Base-by-base conservation (phyloP, 2,113 vertebrate genomes). In the Sinocyclocheilus grahami region DNA sequence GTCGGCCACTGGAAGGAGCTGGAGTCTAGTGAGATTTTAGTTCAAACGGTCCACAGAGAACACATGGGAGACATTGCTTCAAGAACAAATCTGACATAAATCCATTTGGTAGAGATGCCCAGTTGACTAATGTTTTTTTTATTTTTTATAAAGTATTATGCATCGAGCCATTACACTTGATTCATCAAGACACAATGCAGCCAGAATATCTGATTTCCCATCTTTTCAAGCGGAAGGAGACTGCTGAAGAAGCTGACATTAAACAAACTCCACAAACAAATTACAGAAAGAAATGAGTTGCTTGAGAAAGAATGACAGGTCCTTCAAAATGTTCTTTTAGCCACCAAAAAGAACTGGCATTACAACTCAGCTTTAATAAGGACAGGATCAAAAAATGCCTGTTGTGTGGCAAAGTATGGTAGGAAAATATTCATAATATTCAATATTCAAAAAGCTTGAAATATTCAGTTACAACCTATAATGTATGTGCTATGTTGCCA, bases 21-120 rank as follows among this genome's bases (percentile, higher is more conserved):
- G 78, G 55, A 79, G 62, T 71, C 81, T 82, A 22, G n/a, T 51
- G 63, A 82, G 67, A 72, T 58, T 83, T 83, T 58, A 83, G 48
- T 74, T 83, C 65, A 83, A 83, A 83, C 20, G 30, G 67, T 83
- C 30, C 46, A 24, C 6, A 24, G 27, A 24, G 51, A 83, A 82
- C 58, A 46, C 60, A 46, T 27, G 24, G 24, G 18, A 69, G 42
- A 63, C 20, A 30, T 69, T 82, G 27, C 24, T 51, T 71, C 63
- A 53, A 53, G n/a, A 83, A 58, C 48, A 83, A 14, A 83, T 83
- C 12, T 55, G 67, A 83, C 39, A 53, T 33, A 42, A 55, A 37
- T 83, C 48, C 65, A 83, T 83, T 55, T 71, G 63, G 48, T 42
- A 71, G 81, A n/a, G 81, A 71, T 63, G 63, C 42, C 24, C 63